Percentiles rank a stretch among this genome's conserved stretches.
Evolutionary conservation across 2,113 vertebrate genomes (phyloP).

Genomic region (Zosterops lateralis): DNA sequence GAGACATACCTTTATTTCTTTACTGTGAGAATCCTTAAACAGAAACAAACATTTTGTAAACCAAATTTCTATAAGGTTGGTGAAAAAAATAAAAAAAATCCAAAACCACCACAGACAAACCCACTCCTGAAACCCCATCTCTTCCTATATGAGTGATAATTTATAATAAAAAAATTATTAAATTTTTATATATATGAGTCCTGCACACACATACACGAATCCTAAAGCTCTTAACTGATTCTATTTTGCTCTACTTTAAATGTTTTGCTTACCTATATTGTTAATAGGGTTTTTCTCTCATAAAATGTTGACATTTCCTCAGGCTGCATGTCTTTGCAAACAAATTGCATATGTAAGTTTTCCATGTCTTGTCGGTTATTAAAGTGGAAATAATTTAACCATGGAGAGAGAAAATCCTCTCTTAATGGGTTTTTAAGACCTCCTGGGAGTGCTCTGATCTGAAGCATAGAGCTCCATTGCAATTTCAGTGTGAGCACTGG

Average conservation of each 20-base stretch:
- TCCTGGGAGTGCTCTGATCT: not conserved
- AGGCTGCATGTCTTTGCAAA: not conserved
- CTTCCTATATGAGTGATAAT: not conserved
- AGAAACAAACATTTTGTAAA: not conserved
- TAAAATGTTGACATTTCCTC: not conserved
- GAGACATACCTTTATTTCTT: not conserved
- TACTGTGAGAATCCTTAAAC: not conserved
- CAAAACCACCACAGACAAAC: rapidly evolving
- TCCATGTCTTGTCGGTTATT: not conserved
- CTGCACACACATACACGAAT: not conserved
- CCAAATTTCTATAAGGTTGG: not conserved
- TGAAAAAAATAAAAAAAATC: no score
- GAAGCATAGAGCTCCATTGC: not conserved
- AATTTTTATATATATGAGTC: not conserved
- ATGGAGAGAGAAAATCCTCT: not conserved
- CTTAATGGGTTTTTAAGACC: not conserved
- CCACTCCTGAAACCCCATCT: not conserved
- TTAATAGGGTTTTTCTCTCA: not conserved
- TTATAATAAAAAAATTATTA: not conserved
- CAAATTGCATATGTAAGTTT: not conserved
- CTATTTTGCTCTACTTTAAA: not conserved
- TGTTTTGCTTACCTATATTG: not conserved
- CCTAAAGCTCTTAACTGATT: not conserved
- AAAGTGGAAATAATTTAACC: not conserved
- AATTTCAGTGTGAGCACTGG: not conserved